Evolutionary conservation across 2,888 invertebrate genomes (phyloP), one percentile per base, ranked within the genome.

Genomic region (Muscina levida): DNA sequence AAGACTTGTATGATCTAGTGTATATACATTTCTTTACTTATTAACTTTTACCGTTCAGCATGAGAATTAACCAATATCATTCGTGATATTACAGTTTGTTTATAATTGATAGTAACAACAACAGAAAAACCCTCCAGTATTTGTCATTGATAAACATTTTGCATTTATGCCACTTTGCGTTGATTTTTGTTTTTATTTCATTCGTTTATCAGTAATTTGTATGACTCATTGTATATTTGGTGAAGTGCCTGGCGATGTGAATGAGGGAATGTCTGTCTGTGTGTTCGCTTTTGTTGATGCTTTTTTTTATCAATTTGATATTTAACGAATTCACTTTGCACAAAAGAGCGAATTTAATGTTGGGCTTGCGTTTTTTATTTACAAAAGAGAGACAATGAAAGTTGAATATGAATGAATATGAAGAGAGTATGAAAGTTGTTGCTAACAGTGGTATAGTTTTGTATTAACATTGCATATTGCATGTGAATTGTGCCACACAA

Each of bases 151-250:
- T 56, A 51, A 72, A 70, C 48, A 37, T 37, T 72, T 62, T 22
- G 4, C 19, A 11, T 42, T 37, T n/a, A n/a, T n/a, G n/a, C n/a
- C n/a, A n/a, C n/a, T n/a, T 42, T 37, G 53, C 2, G 19, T 66
- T 65, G 70, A 19, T 67, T 66, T 66, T 59, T 73, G 22, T 48
- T 39, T 31, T 65, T 17, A 11, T 37, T 70, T 57, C 31, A 31
- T 3, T 31, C 31, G 31, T 80, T 80, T 81, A 81, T 81, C 81
- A 81, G 72, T 74, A 77, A 77, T 72, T 81, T 77, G 42, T 39
- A 68, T 77, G 81, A 81, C 77, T 81, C 81, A 77, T 77, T 71
- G 80, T 42, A 53, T 17, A 48, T 66, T 51, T 62, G 62, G 42
- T 39, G 62, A 62, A 62, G 39, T 42, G 11, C 4, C 19, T 48